These are phyloP conservation scores for Abramis brama DNA, from an alignment of 2,113 vertebrate genomes.

Conservation along the genomic window DNA sequence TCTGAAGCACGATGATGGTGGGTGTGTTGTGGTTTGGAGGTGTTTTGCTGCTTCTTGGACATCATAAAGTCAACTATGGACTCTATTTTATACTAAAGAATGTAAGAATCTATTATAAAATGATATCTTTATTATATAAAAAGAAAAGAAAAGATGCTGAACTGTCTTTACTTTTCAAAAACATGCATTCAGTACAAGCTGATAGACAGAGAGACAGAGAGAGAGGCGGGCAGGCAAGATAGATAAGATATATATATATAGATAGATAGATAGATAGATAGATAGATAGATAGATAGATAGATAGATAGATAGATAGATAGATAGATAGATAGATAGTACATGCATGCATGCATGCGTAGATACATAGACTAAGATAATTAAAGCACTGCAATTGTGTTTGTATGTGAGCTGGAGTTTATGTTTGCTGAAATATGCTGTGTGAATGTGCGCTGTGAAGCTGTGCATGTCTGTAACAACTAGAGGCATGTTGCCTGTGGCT, in stretches of 20 bases:
- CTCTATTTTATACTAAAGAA: neutral
- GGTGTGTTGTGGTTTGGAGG: neutral
- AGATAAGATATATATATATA: neutral
- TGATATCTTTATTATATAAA: too few species aligned
- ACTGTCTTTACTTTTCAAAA: too few species aligned
- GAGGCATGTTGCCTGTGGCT: neutral
- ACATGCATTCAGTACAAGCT: too few species aligned
- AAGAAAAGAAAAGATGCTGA: neutral
- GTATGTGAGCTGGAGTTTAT: neutral
- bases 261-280: too few species aligned
- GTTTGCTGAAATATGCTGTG: neutral
- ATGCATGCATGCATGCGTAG: neutral
- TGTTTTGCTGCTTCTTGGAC: neutral
- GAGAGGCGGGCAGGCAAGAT: neutral
- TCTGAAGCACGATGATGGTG: neutral
- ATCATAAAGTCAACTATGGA: neutral
- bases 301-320: too few species aligned
- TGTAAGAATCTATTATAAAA: too few species aligned
- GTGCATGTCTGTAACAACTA: slow-evolving; percentile 20
- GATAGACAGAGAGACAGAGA: too few species aligned
- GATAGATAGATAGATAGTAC: neutral
- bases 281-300: too few species aligned
- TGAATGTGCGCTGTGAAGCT: slow-evolving; percentile 7
- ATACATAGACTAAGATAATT: neutral
- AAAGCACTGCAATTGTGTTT: neutral